Percentiles rank a stretch among this genome's conserved stretches.
These are phyloP conservation scores for Nemoura dubitans DNA, from an alignment of 2,888 invertebrate species.

Conservation along the genomic window DNA sequence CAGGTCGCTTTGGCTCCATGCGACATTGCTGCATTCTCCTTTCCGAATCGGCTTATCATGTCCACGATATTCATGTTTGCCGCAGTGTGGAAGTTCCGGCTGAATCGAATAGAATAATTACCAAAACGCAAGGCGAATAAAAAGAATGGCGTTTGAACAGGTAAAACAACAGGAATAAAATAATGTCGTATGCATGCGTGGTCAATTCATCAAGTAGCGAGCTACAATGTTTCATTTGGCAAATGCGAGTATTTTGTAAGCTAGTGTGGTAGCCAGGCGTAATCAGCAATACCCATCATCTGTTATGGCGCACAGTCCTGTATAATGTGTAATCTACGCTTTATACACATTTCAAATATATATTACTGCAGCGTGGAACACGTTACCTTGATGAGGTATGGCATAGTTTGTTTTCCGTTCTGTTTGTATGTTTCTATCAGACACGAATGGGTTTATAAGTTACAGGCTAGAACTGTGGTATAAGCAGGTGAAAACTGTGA, in stretches of 20 bases:
- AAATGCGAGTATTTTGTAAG: neutral
- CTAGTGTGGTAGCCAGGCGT: neutral
- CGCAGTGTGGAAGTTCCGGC: constrained; percentile 29
- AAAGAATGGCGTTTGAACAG: neutral
- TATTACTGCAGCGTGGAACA: constrained; percentile 27
- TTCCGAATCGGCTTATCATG: constrained; percentile 8
- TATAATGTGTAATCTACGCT: constrained; percentile 29
- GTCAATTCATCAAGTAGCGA: constrained; percentile 2
- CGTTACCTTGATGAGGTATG: constrained; percentile 8
- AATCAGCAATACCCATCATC: neutral
- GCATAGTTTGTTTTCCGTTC: constrained; percentile 25
- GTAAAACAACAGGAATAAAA: neutral
- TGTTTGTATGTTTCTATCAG: constrained; percentile 14
- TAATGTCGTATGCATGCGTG: neutral
- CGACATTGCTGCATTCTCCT: neutral
- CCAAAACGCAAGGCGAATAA: constrained; percentile 10
- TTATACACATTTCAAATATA: constrained; percentile 31
- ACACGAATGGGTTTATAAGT: constrained; percentile 23
- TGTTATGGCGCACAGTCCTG: constrained; percentile 1
- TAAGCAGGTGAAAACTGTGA: neutral
- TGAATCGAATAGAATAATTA: constrained; percentile 17
- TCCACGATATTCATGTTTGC: constrained; percentile 14
- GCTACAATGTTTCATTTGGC: constrained; percentile 16
- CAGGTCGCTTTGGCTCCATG: neutral
- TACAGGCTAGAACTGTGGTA: neutral